Evolutionary conservation across 2,888 invertebrate species (phyloP), one percentile per base, ranked within the genome.

Genomic region (Nomada ferruginata): DNA sequence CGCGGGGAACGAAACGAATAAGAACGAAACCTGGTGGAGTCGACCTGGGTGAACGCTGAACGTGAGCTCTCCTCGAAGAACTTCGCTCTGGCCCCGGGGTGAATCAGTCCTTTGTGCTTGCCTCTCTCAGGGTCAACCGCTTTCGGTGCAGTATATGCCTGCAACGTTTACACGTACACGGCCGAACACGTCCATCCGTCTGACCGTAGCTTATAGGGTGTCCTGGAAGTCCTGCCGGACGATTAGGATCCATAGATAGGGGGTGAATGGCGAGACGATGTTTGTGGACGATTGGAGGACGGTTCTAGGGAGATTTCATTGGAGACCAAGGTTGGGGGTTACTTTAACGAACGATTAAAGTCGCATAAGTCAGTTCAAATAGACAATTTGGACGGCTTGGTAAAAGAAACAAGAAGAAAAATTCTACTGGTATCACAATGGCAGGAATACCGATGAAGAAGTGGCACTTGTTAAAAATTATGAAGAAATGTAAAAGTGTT

Each of bases 61-160:
- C 70, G 59, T 83, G 77, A 74, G 76, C 88, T 87, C 66, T 80
- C 79, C 84, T 79, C 84, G 73, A 61, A 79, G 85, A 84, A 83
- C 86, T 83, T 77, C 85, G 76, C 78, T 82, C 83, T 83, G 88
- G 89, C 91, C 89, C 89, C 89, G 90, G 89, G 91, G 91, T 92
- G 93, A 92, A 92, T 93, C 92, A 92, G 93, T 92, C 91, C 92
- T 92, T 93, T 92, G 92, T 92, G 91, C 92, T 90, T 85, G 89
- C 90, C 90, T 91, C 89, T 91, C 91, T 93, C 93, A 93, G 93
- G 93, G 93, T 93, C 93, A 93, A 93, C 93, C 92, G 91, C 93
- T 93, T 93, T 93, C 92, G 91, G 92, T 88, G 87, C 88, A 83
- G 88, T 88, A 88, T 88, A 88, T 85, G 84, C 87, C 76, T 82